Evolutionary conservation across 2,888 invertebrate genomes (phyloP).

Genomic region (Acleris laterana): DNA sequence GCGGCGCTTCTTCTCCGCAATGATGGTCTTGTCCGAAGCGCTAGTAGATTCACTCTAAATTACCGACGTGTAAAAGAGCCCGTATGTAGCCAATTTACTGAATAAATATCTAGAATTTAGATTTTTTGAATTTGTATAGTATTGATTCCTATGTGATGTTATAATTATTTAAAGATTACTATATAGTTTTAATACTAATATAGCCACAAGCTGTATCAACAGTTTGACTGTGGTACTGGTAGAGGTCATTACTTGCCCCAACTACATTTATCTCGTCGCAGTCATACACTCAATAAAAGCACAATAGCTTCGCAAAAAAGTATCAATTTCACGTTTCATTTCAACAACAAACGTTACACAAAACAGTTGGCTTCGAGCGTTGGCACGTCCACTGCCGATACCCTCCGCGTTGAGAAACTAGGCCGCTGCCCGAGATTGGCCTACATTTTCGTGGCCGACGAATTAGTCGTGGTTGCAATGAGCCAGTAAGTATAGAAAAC

Average conservation of each 20-base stretch:
- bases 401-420: conserved; percentile 79
- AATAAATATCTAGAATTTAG: no score
- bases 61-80: no score
- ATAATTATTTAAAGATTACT: no score
- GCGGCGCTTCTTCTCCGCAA: no score
- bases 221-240: no score
- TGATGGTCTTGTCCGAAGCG: no score
- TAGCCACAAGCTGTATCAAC: no score
- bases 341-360: conserved; percentile 80
- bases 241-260: not conserved
- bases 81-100: no score
- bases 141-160: no score
- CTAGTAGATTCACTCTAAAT: no score
- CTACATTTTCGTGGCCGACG: conserved; percentile 71
- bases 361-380: conserved; percentile 71
- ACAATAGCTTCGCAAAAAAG: conserved; percentile 42
- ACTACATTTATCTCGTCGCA: not conserved
- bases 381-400: conserved; percentile 77
- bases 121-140: no score
- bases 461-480: conserved; percentile 78
- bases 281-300: conserved; percentile 42
- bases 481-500: conserved; percentile 73
- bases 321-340: conserved; percentile 67
- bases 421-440: conserved; percentile 77
- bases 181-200: no score